A percentile compares a stretch with the other conserved stretches of the same genome.
These are phyloP conservation scores for Odontothrips loti DNA, from an alignment of 2,888 invertebrate species.

Conservation along the genomic window DNA sequence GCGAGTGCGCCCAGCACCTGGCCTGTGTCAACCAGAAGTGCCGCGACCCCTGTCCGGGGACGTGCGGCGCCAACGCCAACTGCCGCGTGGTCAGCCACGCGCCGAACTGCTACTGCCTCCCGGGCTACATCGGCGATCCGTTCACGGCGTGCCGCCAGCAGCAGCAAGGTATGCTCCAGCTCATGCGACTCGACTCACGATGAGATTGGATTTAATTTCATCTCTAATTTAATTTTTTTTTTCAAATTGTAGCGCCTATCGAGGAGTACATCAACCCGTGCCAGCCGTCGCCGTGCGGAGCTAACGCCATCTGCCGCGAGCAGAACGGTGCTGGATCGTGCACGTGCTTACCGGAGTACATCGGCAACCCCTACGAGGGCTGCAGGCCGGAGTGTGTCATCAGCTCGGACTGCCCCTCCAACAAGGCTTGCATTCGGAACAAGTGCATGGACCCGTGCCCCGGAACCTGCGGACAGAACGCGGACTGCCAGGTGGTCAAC, in stretches of 20 bases:
- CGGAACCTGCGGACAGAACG: conserved; percentile 61
- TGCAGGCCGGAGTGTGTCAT: conserved; percentile 47
- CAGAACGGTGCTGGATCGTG: conserved; percentile 65
- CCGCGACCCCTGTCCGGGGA: conserved; percentile 61
- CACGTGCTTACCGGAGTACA: conserved; percentile 61
- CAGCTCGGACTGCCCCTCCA: conserved; percentile 47
- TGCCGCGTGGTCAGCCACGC: conserved; percentile 72
- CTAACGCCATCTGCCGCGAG: conserved; percentile 71
- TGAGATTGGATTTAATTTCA: no score
- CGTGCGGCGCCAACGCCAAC: conserved; percentile 65
- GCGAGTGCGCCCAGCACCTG: conserved; percentile 62
- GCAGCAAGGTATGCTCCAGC: conserved; percentile 2
- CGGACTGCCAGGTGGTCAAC: conserved; percentile 45
- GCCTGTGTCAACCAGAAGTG: conserved; percentile 71
- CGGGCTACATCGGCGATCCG: conserved; percentile 63
- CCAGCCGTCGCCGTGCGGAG: conserved; percentile 72
- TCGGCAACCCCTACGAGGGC: conserved; percentile 71
- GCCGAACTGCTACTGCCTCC: conserved; percentile 61
- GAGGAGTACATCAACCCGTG: conserved; percentile 52
- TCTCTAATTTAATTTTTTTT: no score
- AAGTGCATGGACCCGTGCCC: conserved; percentile 59
- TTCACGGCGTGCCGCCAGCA: conserved; percentile 56
- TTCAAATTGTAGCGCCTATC: conserved; percentile 29
- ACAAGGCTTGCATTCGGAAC: conserved; percentile 48
- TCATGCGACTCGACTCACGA: no score